Conservation (phyloP, 2,113 vertebrate genomes). For the Heloderma charlesbogerti region DNA sequence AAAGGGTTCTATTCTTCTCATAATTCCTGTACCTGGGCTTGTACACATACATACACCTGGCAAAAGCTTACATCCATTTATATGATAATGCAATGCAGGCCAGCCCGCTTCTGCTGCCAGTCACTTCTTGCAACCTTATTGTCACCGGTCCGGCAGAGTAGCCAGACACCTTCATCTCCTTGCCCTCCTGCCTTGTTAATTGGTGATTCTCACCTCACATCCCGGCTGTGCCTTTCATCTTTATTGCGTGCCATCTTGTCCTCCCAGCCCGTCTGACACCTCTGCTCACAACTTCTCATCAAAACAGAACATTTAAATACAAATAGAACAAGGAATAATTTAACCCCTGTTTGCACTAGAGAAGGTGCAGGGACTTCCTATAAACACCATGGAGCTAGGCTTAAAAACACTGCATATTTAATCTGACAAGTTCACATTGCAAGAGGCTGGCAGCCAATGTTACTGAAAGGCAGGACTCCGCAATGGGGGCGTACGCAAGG, state of each 20-base stretch:
- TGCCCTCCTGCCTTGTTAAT: constrained; percentile 69
- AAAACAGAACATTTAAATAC: constrained; percentile 74
- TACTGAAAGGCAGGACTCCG: not conserved
- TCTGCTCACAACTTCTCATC: constrained; percentile 63
- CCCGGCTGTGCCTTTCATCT: constrained; percentile 59
- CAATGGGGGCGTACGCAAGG: not conserved
- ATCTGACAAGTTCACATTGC: constrained; percentile 35
- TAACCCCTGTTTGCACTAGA: constrained; percentile 70
- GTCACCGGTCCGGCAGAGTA: constrained; percentile 52
- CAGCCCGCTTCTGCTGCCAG: constrained; percentile 56
- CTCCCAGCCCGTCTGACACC: constrained; percentile 55
- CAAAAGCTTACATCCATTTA: constrained; percentile 45
- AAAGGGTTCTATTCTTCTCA: not conserved
- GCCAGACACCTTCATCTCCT: constrained; percentile 62
- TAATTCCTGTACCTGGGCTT: not conserved
- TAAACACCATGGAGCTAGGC: constrained; percentile 36
- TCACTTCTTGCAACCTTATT: constrained; percentile 58
- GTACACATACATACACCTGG: constrained; percentile 28
- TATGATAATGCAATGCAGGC: constrained; percentile 47
- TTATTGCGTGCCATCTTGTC: constrained; percentile 29
- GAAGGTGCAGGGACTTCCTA: constrained; percentile 38
- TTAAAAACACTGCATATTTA: constrained; percentile 17
- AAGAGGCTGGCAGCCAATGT: constrained; percentile 7
- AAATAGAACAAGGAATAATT: constrained; percentile 73
- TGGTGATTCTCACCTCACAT: constrained; percentile 6